A percentile compares a stretch with the other conserved stretches of the same genome.
Evolutionary conservation across 2,797 vertebrate genomes (phyloP).

Genomic region (Emydoidea blandingii): DNA sequence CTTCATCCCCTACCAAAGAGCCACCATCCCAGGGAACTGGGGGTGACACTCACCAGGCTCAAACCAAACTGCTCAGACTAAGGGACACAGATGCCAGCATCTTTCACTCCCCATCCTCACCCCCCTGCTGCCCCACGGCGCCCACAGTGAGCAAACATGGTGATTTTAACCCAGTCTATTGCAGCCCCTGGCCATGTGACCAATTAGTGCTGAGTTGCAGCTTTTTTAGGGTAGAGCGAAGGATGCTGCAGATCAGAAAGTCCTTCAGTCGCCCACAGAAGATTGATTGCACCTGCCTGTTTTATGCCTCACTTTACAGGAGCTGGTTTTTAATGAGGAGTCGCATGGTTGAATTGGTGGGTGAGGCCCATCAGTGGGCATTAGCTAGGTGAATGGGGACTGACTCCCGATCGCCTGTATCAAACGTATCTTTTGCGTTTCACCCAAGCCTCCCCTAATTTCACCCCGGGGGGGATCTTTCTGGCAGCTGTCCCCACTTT

Average conservation of each 20-base stretch:
- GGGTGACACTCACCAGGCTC: not conserved
- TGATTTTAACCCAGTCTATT: not conserved
- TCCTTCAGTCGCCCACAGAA: not conserved
- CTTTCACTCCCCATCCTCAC: not conserved
- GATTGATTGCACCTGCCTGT: not conserved
- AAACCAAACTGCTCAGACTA: not conserved
- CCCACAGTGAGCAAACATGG: not conserved
- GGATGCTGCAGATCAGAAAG: not conserved
- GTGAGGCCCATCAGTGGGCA: not conserved
- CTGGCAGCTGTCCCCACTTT: not conserved
- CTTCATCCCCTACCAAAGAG: not conserved
- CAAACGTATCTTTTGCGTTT: not conserved
- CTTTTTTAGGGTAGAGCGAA: not conserved
- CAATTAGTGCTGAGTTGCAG: not conserved
- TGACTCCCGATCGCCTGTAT: no score
- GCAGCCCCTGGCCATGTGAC: not conserved
- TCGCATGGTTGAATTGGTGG: not conserved
- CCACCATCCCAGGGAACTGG: not conserved
- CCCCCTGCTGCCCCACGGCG: not conserved
- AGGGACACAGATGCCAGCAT: not conserved
- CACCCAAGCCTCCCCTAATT: not conserved
- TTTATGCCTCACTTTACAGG: not conserved
- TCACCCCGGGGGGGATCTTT: not conserved
- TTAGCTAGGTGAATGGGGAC: no score
- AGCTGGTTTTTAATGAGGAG: not conserved